These are phyloP conservation scores for Dicerorhinus sumatrensis DNA, from an alignment of 2,113 vertebrate species.

Conservation along the genomic window DNA sequence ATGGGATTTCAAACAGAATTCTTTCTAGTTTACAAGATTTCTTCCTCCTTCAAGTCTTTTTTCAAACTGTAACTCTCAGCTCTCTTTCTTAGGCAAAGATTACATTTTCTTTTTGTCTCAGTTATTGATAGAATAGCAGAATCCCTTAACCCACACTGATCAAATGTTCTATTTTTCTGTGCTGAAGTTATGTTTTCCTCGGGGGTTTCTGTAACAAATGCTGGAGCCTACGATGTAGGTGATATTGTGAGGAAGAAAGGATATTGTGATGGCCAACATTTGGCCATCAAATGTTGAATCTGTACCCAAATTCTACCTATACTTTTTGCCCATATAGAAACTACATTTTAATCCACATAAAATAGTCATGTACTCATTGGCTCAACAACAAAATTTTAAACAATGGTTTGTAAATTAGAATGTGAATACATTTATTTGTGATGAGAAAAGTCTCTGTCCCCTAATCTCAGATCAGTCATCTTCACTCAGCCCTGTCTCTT, in stretches of 20 bases:
- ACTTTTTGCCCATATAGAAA: background rate
- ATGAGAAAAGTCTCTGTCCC: background rate
- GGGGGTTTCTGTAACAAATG: background rate
- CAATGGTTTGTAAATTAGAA: background rate
- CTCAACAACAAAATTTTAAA: background rate
- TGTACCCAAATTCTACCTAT: background rate
- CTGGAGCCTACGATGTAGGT: background rate
- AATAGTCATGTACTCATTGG: background rate
- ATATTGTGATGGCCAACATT: no score
- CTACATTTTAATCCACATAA: background rate
- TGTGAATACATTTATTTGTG: background rate
- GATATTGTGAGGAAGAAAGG: background rate
- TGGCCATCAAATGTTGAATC: background rate
- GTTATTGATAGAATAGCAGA: background rate
- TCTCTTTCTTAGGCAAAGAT: conserved; percentile 58
- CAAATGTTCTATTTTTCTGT: conserved; percentile 45
- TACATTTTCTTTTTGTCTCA: conserved; percentile 45
- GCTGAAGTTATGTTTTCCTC: background rate
- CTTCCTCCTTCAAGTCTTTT: conserved; percentile 63
- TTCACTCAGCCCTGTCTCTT: background rate
- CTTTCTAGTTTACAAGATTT: conserved; percentile 64
- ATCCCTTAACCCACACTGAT: background rate
- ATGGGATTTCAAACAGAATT: conserved; percentile 61
- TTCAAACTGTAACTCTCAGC: conserved; percentile 35
- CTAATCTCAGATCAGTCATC: background rate